These are phyloP conservation scores for Leptopterna dolabrata DNA, from an alignment of 2,888 invertebrate genomes.

Conservation along the genomic window DNA sequence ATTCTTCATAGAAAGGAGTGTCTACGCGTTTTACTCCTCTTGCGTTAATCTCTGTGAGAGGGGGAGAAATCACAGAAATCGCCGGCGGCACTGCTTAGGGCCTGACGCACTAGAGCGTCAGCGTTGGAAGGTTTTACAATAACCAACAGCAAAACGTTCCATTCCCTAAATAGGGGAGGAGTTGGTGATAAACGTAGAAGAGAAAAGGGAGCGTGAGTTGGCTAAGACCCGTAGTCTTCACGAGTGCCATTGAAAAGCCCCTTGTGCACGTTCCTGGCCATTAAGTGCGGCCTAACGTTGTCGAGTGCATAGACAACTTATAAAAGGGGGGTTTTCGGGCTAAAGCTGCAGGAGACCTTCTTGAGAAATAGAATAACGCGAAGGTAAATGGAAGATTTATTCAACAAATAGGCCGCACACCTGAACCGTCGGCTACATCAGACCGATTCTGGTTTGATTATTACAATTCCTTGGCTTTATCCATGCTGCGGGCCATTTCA, in stretches of 20 bases:
- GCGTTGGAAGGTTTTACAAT: too few relatives aligned
- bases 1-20: too few relatives aligned
- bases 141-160: neutral
- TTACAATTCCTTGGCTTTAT: too few relatives aligned
- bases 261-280: neutral
- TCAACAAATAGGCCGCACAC: neutral
- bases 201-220: neutral
- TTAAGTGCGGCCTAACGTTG: neutral
- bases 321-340: neutral
- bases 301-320: neutral
- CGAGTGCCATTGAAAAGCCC: neutral
- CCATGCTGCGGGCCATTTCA: too few relatives aligned
- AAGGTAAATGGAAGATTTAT: neutral
- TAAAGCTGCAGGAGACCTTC: too few relatives aligned
- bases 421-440: neutral
- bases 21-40: too few relatives aligned
- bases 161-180: neutral
- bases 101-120: too few relatives aligned
- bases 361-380: neutral
- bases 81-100: too few relatives aligned
- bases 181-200: neutral
- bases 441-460: too few relatives aligned
- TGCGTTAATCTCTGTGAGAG: too few relatives aligned
- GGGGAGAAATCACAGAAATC: too few relatives aligned
- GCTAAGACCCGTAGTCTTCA: neutral